Base-by-base conservation (phyloP, 2,797 vertebrate species). In the Remorina albescens region DNA sequence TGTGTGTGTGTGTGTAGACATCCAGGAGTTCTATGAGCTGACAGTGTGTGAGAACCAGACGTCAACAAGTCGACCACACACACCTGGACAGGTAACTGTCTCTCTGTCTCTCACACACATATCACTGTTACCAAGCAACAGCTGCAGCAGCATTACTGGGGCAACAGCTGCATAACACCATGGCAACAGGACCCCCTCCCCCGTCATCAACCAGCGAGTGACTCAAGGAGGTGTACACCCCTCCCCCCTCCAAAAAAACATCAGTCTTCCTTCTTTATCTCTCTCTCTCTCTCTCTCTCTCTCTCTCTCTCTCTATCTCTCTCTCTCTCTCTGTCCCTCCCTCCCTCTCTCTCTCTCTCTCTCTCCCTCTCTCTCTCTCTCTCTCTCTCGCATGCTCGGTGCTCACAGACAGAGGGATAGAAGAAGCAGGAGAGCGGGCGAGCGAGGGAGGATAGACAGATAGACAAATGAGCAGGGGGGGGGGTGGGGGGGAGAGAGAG, bases 21-120 rank as follows among this genome's bases (percentile, higher is more conserved):
- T 95, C 50, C 94, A 95, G 86, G 93, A 94, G 86, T 94, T 94
- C 82, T 95, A 94, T 1, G 93, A 95, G 80, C 57, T 93, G 75
- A 91, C 92, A 0, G 91, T 94, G 36, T 91, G 87, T 82, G 92
- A 94, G 80, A 92, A 85, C 75, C 90, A 92, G 72, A 65, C 44
- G 0, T 7, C 50, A 0, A 5, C 26, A 0, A 82, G 63, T 39
- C 71, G 6, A 21, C 75, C 68, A 1, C 71, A 83, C 64, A 88
- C 89, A 82, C 85, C 87, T 55, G 82, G 37, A 42, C 87, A 92
- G 88, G 91, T 93, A 87, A 78, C 11, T 37, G 32, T 50, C 34
- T 23, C 47, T 50, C 26, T 34, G 51, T 42, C 32, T 66, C n/a
- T 67, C 15, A 68, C 74, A 55, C 70, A 84, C 85, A 88, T 82